These are phyloP conservation scores for Pharmacophagus antenor DNA, from an alignment of 2,888 invertebrate species.

Conservation along the genomic window DNA sequence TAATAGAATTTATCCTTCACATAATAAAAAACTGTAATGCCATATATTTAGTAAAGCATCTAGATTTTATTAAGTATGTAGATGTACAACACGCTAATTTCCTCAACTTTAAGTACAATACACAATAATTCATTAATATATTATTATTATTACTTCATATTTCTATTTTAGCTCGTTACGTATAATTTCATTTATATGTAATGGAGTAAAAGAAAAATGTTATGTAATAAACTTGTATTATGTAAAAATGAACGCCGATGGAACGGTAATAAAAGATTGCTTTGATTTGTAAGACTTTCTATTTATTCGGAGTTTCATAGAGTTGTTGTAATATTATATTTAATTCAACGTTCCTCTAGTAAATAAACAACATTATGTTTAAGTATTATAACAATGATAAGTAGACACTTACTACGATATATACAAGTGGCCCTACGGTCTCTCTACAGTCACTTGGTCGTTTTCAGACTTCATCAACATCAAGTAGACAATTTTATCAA, in stretches of 20 bases:
- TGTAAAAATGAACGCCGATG: conserved; percentile 2
- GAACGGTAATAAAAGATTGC: conserved; percentile 48
- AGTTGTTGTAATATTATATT: conserved; percentile 50
- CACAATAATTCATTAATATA: too few relatives aligned
- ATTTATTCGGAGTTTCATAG: conserved; percentile 70
- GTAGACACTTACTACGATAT: conserved; percentile 63
- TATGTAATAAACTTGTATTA: neutral
- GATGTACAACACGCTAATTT: too few relatives aligned
- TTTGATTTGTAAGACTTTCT: conserved; percentile 52
- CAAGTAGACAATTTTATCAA: conserved; percentile 49
- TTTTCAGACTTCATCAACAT: conserved; percentile 74
- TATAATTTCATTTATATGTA: too few relatives aligned
- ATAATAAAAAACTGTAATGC: too few relatives aligned
- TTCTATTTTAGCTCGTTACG: too few relatives aligned
- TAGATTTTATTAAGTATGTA: too few relatives aligned
- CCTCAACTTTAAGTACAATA: too few relatives aligned
- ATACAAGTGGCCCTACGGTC: conserved; percentile 63
- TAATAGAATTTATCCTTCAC: too few relatives aligned
- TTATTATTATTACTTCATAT: too few relatives aligned
- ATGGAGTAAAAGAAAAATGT: too few relatives aligned
- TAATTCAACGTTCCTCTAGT: conserved; percentile 58
- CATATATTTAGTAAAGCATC: too few relatives aligned
- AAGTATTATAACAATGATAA: conserved; percentile 61
- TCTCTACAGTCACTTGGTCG: conserved; percentile 77
- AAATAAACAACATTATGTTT: conserved; percentile 71